Evolutionary conservation across 2,113 vertebrate genomes (phyloP).

Genomic region (Candoia aspera): DNA sequence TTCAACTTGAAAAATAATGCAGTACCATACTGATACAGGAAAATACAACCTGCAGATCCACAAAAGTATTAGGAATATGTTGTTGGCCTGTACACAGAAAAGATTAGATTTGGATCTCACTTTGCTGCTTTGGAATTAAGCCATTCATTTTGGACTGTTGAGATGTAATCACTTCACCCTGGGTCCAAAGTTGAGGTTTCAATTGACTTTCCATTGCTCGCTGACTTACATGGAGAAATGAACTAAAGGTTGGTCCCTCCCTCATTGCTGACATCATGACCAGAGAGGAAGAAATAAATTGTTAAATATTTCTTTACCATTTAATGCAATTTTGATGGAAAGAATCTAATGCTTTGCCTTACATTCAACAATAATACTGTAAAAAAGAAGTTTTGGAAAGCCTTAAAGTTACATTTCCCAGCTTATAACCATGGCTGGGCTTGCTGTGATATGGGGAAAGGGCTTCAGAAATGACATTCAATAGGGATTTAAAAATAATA

Average conservation of each 20-base stretch:
- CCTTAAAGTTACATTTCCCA: constrained; percentile 27
- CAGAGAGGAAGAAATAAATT: background rate
- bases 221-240: background rate
- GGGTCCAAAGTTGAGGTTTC: background rate
- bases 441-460: constrained; percentile 42
- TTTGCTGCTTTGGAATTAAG: background rate
- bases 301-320: background rate
- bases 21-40: background rate
- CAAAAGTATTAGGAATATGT: background rate
- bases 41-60: background rate
- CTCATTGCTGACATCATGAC: background rate
- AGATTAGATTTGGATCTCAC: background rate
- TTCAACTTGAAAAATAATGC: background rate
- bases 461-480: constrained; percentile 62
- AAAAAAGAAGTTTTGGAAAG: constrained; percentile 33
- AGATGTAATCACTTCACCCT: background rate
- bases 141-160: background rate
- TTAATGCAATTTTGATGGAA: background rate
- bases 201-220: background rate
- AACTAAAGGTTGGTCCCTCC: background rate
- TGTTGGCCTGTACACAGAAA: background rate
- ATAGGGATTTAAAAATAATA: constrained; percentile 26
- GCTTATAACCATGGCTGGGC: constrained; percentile 34
- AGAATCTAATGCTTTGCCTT: background rate
- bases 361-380: background rate